Evolutionary conservation across 1,140 invertebrate species (phyloP).

Genomic region (Pinna nobilis): DNA sequence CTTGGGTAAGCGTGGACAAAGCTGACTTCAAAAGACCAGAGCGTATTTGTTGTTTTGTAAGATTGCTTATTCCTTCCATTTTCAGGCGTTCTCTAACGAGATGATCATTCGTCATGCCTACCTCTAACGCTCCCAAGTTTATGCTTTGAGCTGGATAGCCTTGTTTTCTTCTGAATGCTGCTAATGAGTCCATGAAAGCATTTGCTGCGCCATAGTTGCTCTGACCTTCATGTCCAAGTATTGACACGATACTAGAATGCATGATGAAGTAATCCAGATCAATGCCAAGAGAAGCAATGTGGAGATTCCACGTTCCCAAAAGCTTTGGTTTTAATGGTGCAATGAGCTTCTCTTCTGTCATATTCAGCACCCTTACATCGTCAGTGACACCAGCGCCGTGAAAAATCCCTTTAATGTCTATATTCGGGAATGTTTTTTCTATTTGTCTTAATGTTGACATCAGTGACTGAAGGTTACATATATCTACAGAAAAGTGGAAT

Average conservation of each 20-base stretch:
- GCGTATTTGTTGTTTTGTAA: background rate
- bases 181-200: slow-evolving; percentile 58
- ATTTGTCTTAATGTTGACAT: background rate
- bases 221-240: slow-evolving; percentile 56
- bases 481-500: background rate
- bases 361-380: slow-evolving; percentile 38
- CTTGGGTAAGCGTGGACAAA: too few species aligned
- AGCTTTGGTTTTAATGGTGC: slow-evolving; percentile 52
- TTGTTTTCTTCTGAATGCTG: slow-evolving; percentile 42
- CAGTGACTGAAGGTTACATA: background rate
- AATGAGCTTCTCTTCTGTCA: slow-evolving; percentile 42
- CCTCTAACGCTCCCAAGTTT: slow-evolving; percentile 55
- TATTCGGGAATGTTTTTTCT: too few species aligned
- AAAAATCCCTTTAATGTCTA: slow-evolving; percentile 49
- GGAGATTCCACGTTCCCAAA: slow-evolving; percentile 54
- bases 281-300: slow-evolving; percentile 45
- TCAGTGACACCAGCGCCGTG: slow-evolving; percentile 52
- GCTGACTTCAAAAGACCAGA: too few species aligned
- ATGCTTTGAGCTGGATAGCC: slow-evolving; percentile 50
- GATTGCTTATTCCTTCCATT: background rate
- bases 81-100: background rate
- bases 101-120: slow-evolving; percentile 40
- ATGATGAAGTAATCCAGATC: slow-evolving; percentile 58
- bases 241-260: slow-evolving; percentile 53
- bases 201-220: slow-evolving; percentile 59